phyloP scores from a whole-genome alignment of 2,797 vertebrate genomes.

The Ispidina lecontei region DNA sequence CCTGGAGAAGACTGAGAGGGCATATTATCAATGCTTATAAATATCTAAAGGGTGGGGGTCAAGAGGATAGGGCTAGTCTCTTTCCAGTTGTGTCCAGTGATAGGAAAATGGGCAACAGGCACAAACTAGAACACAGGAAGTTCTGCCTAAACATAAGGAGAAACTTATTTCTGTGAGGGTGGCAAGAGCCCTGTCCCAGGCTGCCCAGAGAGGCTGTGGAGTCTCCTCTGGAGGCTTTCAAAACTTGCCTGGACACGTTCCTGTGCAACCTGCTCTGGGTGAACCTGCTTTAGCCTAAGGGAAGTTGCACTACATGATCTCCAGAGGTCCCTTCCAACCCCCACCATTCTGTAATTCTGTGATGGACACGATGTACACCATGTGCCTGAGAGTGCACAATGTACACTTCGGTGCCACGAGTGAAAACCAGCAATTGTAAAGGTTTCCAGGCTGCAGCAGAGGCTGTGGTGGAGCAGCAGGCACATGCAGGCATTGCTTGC shows the following conservation, averaged over 20 bases:
- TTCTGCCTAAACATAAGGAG: neutral
- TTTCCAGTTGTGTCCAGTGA: neutral
- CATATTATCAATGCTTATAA: neutral
- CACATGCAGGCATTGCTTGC: neutral
- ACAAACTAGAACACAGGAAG: neutral
- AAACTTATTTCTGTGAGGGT: neutral
- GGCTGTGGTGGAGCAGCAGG: neutral
- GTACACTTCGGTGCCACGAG: neutral
- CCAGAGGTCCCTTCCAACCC: neutral
- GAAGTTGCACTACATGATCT: neutral
- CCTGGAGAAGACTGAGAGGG: neutral
- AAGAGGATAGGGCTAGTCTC: neutral
- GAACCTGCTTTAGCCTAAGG: neutral
- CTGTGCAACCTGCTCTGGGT: neutral
- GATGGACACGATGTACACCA: fast-evolving
- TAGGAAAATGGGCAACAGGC: neutral
- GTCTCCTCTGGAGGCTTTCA: neutral
- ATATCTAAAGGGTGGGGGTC: neutral
- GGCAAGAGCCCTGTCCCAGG: neutral
- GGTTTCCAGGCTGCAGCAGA: neutral
- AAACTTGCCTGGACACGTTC: neutral
- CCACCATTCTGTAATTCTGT: neutral
- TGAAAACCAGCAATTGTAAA: neutral
- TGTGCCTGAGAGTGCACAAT: neutral
- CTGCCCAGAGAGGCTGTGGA: neutral